Evolutionary conservation across 2,888 invertebrate species (phyloP).

Genomic region (Leptinotarsa rubiginosa): DNA sequence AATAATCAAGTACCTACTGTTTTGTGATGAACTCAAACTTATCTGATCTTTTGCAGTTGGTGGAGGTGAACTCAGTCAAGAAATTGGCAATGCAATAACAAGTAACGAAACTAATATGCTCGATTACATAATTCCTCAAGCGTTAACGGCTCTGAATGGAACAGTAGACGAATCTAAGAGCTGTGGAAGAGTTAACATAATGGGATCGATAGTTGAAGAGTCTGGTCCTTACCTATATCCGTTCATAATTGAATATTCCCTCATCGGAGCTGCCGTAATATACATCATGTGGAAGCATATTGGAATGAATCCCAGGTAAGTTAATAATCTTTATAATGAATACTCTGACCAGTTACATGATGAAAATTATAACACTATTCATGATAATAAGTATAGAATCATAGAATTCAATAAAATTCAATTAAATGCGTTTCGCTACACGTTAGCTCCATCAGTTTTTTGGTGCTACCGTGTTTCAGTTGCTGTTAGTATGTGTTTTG

Average conservation of each 20-base stretch:
- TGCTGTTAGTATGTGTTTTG: too few species aligned
- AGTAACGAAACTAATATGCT: conserved; percentile 58
- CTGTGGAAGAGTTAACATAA: conserved; percentile 87
- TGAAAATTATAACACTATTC: too few species aligned
- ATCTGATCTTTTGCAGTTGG: conserved; percentile 50
- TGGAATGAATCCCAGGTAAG: conserved; percentile 85
- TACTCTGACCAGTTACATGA: too few species aligned
- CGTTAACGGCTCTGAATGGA: conserved; percentile 53
- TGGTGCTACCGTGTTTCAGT: too few species aligned
- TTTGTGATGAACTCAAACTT: conserved; percentile 5
- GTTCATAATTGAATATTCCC: conserved; percentile 94
- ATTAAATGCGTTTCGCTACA: too few species aligned
- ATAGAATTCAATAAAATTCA: too few species aligned
- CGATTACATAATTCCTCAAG: conserved; percentile 61
- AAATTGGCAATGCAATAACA: conserved; percentile 43
- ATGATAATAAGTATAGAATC: too few species aligned
- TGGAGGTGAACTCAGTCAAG: conserved; percentile 51
- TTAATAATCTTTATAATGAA: too few species aligned
- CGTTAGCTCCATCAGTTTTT: too few species aligned
- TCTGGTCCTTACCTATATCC: conserved; percentile 96
- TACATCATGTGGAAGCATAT: conserved; percentile 98
- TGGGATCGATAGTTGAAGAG: conserved; percentile 93
- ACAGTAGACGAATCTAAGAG: conserved; percentile 68
- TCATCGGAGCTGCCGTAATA: conserved; percentile 94
- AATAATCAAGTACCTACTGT: too few species aligned